phyloP scores from a whole-genome alignment of 1,140 invertebrate genomes.

The Drosophila carrolli region DNA sequence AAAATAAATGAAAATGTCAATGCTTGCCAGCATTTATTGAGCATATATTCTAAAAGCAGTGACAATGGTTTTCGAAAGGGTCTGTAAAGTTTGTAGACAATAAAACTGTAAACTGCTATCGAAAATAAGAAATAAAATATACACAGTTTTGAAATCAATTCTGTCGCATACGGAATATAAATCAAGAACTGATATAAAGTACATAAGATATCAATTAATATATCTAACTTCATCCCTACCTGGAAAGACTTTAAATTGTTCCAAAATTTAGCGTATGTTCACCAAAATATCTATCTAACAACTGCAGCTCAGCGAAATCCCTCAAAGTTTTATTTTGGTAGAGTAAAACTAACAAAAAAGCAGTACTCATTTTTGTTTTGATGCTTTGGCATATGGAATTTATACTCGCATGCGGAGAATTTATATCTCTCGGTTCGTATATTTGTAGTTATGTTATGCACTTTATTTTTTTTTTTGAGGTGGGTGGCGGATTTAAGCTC shows the following conservation, averaged over 20 bases:
- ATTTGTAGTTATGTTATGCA: slow-evolving; percentile 61
- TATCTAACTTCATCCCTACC: too few species aligned
- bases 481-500: slow-evolving; percentile 40
- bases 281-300: background rate
- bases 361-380: slow-evolving; percentile 42
- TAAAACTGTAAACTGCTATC: too few species aligned
- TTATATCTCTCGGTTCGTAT: slow-evolving; percentile 28
- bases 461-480: slow-evolving; percentile 10
- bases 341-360: slow-evolving; percentile 1
- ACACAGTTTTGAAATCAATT: too few species aligned
- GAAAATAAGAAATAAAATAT: too few species aligned
- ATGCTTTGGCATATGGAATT: slow-evolving; percentile 73
- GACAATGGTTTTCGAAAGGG: slow-evolving; percentile 1
- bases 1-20: slow-evolving; percentile 25
- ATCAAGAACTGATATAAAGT: too few species aligned
- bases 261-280: background rate
- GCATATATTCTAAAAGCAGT: background rate
- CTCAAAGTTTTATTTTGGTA: slow-evolving; percentile 13
- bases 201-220: too few species aligned
- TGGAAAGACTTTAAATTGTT: too few species aligned
- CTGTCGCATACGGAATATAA: too few species aligned
- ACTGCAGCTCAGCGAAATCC: background rate
- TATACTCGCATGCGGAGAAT: slow-evolving; percentile 44
- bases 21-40: background rate
- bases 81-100: too few species aligned